These are phyloP conservation scores for Zaprionus davidi DNA, from an alignment of 1,140 invertebrate species.

Conservation along the genomic window DNA sequence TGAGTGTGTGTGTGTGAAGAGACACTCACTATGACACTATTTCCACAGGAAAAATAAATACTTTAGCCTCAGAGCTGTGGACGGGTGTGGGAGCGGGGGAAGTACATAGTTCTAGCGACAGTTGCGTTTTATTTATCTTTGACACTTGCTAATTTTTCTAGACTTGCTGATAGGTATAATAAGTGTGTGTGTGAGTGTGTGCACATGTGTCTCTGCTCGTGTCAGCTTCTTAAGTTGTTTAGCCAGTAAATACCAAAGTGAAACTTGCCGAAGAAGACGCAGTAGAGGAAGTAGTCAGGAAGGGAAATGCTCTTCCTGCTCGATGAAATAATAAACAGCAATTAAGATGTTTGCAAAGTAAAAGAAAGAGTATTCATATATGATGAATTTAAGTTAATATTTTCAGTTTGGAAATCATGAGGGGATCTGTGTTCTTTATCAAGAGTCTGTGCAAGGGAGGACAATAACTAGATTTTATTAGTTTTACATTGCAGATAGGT, in stretches of 20 bases:
- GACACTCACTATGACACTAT: slow-evolving; percentile 79
- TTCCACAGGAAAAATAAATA: slow-evolving; percentile 78
- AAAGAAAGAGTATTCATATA: too few species aligned
- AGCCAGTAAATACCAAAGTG: slow-evolving; percentile 68
- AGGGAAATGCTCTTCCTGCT: neutral
- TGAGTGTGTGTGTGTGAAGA: slow-evolving; percentile 62
- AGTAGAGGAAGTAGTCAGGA: neutral
- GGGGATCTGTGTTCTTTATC: too few species aligned
- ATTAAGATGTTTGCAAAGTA: neutral
- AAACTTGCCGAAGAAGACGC: slow-evolving; percentile 21
- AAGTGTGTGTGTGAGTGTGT: slow-evolving; percentile 6
- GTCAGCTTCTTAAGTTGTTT: slow-evolving; percentile 83
- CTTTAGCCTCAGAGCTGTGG: slow-evolving; percentile 30
- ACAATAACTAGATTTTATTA: too few species aligned
- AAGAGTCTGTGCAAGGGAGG: too few species aligned
- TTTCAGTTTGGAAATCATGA: too few species aligned
- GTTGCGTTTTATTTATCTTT: slow-evolving; percentile 78
- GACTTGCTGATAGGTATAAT: slow-evolving; percentile 70
- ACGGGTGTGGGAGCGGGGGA: neutral
- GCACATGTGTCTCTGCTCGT: slow-evolving; percentile 56
- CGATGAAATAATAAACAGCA: neutral
- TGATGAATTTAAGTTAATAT: too few species aligned
- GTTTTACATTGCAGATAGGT: too few species aligned
- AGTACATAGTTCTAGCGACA: slow-evolving; percentile 1
- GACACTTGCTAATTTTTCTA: slow-evolving; percentile 82